Percentiles rank a stretch among this genome's conserved stretches.
These are phyloP conservation scores for Orius insidiosus DNA, from an alignment of 1,140 invertebrate species.

Conservation along the genomic window DNA sequence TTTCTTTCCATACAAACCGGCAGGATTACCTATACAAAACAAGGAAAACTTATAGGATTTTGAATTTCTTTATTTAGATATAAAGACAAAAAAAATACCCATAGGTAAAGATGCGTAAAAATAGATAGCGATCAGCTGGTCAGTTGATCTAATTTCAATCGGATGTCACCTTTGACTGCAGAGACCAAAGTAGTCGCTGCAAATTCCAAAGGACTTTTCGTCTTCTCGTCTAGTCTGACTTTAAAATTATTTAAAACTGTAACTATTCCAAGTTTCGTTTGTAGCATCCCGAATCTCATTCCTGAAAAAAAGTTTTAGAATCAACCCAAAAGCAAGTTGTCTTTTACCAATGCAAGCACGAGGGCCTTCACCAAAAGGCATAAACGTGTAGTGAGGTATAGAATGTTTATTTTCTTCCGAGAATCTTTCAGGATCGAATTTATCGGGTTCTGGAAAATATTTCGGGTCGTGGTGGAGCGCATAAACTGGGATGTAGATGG, in stretches of 20 bases:
- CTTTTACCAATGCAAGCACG: conserved; percentile 54
- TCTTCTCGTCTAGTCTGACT: neutral
- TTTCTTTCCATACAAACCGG: too few relatives aligned
- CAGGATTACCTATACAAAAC: too few relatives aligned
- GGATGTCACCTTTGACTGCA: too few relatives aligned
- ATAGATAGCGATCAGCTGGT: too few relatives aligned
- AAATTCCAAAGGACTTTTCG: conserved; percentile 1
- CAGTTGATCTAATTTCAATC: too few relatives aligned
- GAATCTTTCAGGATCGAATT: conserved; percentile 28
- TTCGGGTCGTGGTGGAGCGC: conserved; percentile 26
- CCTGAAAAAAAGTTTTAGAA: conserved; percentile 6
- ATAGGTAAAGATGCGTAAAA: too few relatives aligned
- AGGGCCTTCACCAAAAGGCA: conserved; percentile 63
- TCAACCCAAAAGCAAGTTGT: neutral
- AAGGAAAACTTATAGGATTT: too few relatives aligned
- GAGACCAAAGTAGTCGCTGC: neutral
- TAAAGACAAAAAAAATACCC: too few relatives aligned
- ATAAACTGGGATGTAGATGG: conserved; percentile 25
- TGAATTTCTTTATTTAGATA: too few relatives aligned
- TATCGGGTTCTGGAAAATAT: conserved; percentile 26
- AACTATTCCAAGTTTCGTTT: conserved; percentile 10
- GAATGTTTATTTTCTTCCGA: conserved; percentile 18
- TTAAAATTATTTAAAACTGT: conserved; percentile 5
- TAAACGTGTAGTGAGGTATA: conserved; percentile 30
- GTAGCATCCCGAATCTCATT: conserved; percentile 12